Evolutionary conservation across 2,797 vertebrate species (phyloP).

Genomic region (Tapirus indicus): DNA sequence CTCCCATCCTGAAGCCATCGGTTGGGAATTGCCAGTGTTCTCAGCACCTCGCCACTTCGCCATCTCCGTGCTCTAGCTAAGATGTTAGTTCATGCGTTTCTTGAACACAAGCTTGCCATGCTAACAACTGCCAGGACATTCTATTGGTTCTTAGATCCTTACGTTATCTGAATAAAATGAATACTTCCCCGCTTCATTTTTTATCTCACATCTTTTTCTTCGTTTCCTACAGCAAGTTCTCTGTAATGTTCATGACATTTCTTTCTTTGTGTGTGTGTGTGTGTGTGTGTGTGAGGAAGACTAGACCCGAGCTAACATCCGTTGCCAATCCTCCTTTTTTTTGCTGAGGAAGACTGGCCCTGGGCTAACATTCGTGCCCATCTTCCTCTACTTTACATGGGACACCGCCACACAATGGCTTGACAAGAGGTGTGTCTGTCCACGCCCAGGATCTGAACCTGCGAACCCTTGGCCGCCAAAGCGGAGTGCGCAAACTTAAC

Average conservation of each 20-base stretch:
- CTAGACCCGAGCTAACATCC: no score
- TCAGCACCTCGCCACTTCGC: not conserved
- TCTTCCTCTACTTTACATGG: no score
- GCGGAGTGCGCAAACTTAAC: no score
- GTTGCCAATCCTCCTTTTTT: no score
- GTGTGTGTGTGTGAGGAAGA: no score
- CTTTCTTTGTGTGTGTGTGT: not conserved
- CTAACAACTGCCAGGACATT: not conserved
- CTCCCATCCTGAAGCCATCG: fast-evolving
- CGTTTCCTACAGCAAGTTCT: not conserved
- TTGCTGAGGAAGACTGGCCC: no score
- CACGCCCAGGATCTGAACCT: no score
- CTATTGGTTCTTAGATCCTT: not conserved
- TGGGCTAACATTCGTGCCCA: no score
- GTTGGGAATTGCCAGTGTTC: not conserved
- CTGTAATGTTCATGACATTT: not conserved
- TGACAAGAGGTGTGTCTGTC: no score
- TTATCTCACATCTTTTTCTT: not conserved
- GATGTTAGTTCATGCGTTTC: not conserved
- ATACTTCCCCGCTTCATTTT: not conserved
- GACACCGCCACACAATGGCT: no score
- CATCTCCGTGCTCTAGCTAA: not conserved
- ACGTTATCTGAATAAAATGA: not conserved
- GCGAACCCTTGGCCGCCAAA: no score
- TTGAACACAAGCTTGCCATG: not conserved